Base-by-base conservation (phyloP, 2,888 invertebrate genomes). In the Leptopilina myrica region DNA sequence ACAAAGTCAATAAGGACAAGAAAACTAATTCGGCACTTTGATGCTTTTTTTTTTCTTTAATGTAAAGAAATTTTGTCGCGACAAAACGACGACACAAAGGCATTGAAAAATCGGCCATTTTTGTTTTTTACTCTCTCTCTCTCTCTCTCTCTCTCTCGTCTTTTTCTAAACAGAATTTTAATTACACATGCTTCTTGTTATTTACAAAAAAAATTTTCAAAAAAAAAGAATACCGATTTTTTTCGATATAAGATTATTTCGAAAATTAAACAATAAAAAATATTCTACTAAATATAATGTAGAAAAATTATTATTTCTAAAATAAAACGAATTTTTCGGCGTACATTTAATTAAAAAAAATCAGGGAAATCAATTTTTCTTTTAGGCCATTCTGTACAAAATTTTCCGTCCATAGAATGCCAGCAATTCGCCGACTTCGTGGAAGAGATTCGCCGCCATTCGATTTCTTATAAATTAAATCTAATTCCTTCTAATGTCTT, bases 361-460 rank as follows among this genome's bases (percentile, higher is more conserved):
- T 43, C 33, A 33, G 5, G 33, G 3, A 33, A 33, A 33, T 33
- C 5, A 20, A 33, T 33, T 33, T 33, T 49, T 49, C 12, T 67
- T 33, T 73, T 73, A 73, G 73, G 73, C 73, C 73, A n/a, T 73
- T 33, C 73, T 73, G 53, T 53, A n/a, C 62, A 49, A 49, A 46
- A 33, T 73, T 73, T 73, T 56, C 73, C 56, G 69, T 26, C 26
- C 26, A 46, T 67, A 46, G 43, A 43, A 53, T 53, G 14, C 56
- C 56, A 53, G 26, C 9, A 56, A 56, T 46, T 64, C 15, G 84
- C 86, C 82, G 85, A 89, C 86, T 87, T 87, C 85, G 85, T 87
- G 89, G 85, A 89, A 89, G 89, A 88, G 85, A 85, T 89, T 88
- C 85, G 85, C 87, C 87, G 88, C 87, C 87, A 84, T 86, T 86